Evolutionary conservation across 2,113 vertebrate species (phyloP).

Genomic region (Bos indicus): DNA sequence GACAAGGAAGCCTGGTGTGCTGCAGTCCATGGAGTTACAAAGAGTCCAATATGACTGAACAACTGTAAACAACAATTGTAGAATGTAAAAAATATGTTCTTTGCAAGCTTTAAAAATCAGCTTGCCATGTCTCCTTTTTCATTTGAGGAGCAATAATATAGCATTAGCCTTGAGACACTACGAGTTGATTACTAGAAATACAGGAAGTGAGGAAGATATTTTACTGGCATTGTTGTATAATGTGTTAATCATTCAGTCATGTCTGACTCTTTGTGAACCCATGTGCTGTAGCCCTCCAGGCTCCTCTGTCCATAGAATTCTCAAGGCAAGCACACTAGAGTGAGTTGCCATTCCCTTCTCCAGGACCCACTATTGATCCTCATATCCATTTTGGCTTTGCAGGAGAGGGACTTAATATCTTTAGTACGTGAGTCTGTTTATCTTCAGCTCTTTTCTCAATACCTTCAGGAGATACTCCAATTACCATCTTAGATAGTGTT

Average conservation of each 20-base stretch:
- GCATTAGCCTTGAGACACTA: neutral
- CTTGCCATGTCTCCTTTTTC: neutral
- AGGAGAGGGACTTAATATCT: neutral
- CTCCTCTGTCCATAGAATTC: neutral
- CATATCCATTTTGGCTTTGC: neutral
- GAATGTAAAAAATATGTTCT: neutral
- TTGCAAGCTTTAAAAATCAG: neutral
- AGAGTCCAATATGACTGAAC: neutral
- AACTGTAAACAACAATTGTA: neutral
- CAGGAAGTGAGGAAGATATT: neutral
- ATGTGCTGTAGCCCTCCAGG: neutral
- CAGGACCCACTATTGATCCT: neutral
- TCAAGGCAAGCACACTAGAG: neutral
- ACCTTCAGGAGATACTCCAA: neutral
- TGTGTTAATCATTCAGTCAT: neutral
- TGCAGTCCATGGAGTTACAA: neutral
- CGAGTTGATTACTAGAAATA: neutral
- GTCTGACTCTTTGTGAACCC: neutral
- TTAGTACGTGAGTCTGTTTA: neutral
- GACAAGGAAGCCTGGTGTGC: neutral
- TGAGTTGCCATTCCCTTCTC: neutral
- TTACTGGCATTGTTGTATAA: neutral
- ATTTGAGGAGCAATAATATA: neutral
- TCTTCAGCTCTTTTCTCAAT: neutral
- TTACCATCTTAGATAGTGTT: neutral